A percentile compares a stretch with the other conserved stretches of the same genome.
Conservation (phyloP, 2,113 vertebrate genomes). For the Crotalus viridis region DNA sequence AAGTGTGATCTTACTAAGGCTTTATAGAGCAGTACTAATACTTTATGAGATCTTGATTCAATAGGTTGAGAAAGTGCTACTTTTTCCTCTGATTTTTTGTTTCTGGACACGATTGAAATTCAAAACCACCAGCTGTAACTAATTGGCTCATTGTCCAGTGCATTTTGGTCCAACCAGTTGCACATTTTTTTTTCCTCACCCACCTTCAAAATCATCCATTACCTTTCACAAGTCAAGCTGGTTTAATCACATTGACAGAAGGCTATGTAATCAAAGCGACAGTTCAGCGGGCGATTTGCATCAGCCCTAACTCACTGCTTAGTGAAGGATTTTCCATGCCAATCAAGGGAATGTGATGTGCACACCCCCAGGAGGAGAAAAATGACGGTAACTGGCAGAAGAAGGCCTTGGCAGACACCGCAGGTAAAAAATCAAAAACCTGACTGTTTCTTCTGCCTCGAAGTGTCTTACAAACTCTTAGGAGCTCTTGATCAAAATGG, state of each 20-base stretch:
- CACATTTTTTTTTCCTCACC: conserved; percentile 57
- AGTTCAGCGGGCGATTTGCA: conserved; percentile 77
- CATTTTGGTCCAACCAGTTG: conserved; percentile 42
- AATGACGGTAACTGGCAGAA: conserved; percentile 70
- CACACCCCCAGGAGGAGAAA: conserved; percentile 57
- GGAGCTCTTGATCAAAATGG: conserved; percentile 58
- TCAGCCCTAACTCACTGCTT: conserved; percentile 77
- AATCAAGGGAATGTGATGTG: conserved; percentile 77
- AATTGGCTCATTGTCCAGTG: conserved; percentile 29
- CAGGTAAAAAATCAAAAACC: conserved; percentile 66
- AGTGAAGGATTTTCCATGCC: conserved; percentile 79
- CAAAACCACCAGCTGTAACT: conserved; percentile 29
- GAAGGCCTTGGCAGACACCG: conserved; percentile 70
- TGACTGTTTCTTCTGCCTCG: conserved; percentile 52
- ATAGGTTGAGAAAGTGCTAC: not conserved
- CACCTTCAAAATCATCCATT: conserved; percentile 65
- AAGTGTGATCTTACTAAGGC: not conserved
- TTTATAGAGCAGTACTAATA: not conserved
- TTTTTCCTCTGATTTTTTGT: not conserved
- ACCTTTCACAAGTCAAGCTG: conserved; percentile 69
- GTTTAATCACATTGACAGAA: conserved; percentile 78
- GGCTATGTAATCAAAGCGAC: conserved; percentile 80
- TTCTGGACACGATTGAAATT: not conserved
- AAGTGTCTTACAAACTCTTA: conserved; percentile 55
- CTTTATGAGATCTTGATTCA: not conserved